Percentiles rank a stretch among this genome's conserved stretches.
phyloP scores from a whole-genome alignment of 1,140 invertebrate species.

The Linepithema humile region DNA sequence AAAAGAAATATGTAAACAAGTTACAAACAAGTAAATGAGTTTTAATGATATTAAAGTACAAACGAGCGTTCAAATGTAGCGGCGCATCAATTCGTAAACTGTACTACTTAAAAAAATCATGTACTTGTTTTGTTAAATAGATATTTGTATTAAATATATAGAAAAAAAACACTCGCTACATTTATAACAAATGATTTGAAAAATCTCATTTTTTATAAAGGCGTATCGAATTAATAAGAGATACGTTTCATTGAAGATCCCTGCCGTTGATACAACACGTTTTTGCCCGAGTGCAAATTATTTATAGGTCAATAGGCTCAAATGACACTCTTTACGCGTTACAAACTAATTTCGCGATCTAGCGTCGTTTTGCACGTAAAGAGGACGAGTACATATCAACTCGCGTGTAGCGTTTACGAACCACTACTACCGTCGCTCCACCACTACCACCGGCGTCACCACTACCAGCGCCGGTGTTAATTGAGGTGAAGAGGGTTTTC shows the following conservation, averaged over 20 bases:
- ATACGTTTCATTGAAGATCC: neutral
- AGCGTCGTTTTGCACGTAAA: conserved; percentile 25
- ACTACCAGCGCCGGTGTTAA: conserved; percentile 34
- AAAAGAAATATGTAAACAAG: neutral
- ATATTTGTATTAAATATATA: too few species aligned
- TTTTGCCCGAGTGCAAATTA: neutral
- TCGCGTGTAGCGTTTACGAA: conserved; percentile 19
- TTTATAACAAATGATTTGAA: too few species aligned
- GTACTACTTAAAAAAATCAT: neutral
- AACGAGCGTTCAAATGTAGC: neutral
- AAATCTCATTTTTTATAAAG: too few species aligned
- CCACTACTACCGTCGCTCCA: neutral
- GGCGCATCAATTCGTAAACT: neutral
- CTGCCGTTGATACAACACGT: neutral
- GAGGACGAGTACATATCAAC: conserved; percentile 32
- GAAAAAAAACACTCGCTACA: too few species aligned
- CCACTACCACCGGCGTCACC: conserved; percentile 1
- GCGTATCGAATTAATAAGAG: neutral
- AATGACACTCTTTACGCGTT: neutral
- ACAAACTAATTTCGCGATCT: conserved; percentile 8
- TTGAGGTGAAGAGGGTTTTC: conserved; percentile 55
- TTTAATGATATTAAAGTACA: neutral
- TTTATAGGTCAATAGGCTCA: neutral
- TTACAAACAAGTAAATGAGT: neutral
- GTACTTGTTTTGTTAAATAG: too few species aligned